A percentile compares a stretch with the other conserved stretches of the same genome.
These are phyloP conservation scores for Lamellibrachia luymesi DNA, from an alignment of 1,140 invertebrate genomes.

Conservation along the genomic window DNA sequence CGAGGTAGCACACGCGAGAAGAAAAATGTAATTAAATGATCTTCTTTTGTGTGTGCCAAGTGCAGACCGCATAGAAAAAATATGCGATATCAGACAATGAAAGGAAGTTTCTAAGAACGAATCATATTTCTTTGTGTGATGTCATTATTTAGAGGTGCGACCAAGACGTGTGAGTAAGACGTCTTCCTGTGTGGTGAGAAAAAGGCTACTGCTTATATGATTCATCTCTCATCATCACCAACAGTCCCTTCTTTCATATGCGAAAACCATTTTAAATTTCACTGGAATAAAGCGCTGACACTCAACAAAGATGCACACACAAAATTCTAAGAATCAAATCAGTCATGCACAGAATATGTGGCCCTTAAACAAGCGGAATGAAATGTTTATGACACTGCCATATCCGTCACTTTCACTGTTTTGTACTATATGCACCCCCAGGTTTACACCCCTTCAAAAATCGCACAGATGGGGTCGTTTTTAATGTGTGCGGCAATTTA, in stretches of 20 bases:
- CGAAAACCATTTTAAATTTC: neutral
- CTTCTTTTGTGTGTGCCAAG: neutral
- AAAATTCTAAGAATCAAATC: neutral
- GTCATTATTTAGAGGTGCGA: neutral
- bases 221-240: neutral
- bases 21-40: neutral
- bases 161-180: neutral
- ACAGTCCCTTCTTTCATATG: neutral
- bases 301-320: neutral
- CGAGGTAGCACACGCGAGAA: neutral
- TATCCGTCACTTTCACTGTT: neutral
- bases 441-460: neutral
- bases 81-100: neutral
- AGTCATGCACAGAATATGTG: slow-evolving; percentile 4
- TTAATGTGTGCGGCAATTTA: neutral
- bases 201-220: neutral
- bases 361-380: neutral
- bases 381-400: neutral
- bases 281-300: neutral
- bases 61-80: neutral
- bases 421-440: neutral
- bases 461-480: neutral
- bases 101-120: neutral
- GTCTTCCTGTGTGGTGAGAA: neutral
- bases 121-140: neutral